phyloP scores from a whole-genome alignment of 1,140 invertebrate genomes.

The Pygmarrhopalites habei region DNA sequence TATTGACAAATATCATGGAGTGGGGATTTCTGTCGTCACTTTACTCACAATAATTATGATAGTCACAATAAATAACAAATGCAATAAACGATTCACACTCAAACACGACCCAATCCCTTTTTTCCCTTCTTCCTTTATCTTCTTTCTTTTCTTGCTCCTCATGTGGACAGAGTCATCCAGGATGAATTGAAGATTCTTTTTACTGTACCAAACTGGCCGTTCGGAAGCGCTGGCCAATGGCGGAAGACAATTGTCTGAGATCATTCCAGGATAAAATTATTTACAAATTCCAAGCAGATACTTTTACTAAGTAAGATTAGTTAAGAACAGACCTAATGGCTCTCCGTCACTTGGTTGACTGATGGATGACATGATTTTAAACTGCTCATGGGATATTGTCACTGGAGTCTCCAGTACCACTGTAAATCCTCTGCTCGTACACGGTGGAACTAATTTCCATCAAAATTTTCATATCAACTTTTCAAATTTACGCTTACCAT shows the following conservation, averaged over 20 bases:
- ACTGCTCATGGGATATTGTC: slow-evolving; percentile 9
- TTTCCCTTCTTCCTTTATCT: too few relatives aligned
- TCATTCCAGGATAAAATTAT: too few relatives aligned
- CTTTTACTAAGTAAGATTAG: too few relatives aligned
- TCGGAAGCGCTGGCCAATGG: not conserved
- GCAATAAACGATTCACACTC: too few relatives aligned
- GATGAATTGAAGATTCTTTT: slow-evolving; percentile 19
- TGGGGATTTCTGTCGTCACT: too few relatives aligned
- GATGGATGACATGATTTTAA: not conserved
- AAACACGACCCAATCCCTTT: too few relatives aligned
- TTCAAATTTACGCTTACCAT: not conserved
- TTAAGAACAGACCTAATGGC: not conserved
- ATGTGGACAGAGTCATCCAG: slow-evolving; percentile 17
- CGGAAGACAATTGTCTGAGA: too few relatives aligned
- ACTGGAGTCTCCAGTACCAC: slow-evolving; percentile 16
- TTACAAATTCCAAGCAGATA: too few relatives aligned
- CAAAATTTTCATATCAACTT: not conserved
- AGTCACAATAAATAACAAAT: too few relatives aligned
- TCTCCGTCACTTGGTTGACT: not conserved
- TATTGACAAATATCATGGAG: too few relatives aligned
- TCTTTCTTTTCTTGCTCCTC: slow-evolving; percentile 2
- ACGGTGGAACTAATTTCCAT: slow-evolving; percentile 2
- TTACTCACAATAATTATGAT: too few relatives aligned
- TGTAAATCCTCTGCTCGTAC: not conserved
- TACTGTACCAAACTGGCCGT: slow-evolving; percentile 8